Base-by-base conservation (phyloP, 2,888 invertebrate species). In the Ochropleura plecta region DNA sequence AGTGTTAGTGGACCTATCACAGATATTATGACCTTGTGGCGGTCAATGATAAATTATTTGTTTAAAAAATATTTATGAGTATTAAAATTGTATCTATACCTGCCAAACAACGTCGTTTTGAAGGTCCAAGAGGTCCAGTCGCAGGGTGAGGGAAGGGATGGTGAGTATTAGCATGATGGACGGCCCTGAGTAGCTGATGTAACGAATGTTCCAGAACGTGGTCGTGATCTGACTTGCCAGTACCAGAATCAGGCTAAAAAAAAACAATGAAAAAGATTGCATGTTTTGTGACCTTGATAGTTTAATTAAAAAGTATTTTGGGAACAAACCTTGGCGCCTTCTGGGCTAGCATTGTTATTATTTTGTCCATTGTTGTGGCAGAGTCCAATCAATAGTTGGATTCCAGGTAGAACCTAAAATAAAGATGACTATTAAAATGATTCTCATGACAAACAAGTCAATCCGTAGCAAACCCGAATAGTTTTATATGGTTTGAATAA, bases 151-250 rank as follows among this genome's bases (percentile, higher is more conserved):
- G 99, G 95, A 99, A 98, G 9, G 99, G 98, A 94, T 99, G 98
- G 95, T 99, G 98, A 8, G 99, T 98, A 94, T 99, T 99, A 90
- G 98, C 98, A 92, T 98, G 98, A 94, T 99, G 99, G 16, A 99
- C 98, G 90, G 99, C 99, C 40, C 99, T 97, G 74, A 99, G 96
- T 76, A 99, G 95, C 93, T 99, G 99, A 95, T 99, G 99, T 76
- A 99, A 95, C 0, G 99, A 99, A 93, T 99, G 99, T 92, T 99
- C 99, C 84, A 99, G 94, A n/a, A 99, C 99, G 92, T 99, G 99
- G 95, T 99, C 99, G 91, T 99, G 99, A 88, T 99, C 99, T 0
- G 97, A 97, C 90, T 97, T 96, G 88, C 92, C 93, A 14, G 91
- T 90, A 30, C 90, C 88, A 57, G 91, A 91, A 76, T 94, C 95